Conservation (phyloP, 2,797 vertebrate genomes). For the Hirundo rustica region DNA sequence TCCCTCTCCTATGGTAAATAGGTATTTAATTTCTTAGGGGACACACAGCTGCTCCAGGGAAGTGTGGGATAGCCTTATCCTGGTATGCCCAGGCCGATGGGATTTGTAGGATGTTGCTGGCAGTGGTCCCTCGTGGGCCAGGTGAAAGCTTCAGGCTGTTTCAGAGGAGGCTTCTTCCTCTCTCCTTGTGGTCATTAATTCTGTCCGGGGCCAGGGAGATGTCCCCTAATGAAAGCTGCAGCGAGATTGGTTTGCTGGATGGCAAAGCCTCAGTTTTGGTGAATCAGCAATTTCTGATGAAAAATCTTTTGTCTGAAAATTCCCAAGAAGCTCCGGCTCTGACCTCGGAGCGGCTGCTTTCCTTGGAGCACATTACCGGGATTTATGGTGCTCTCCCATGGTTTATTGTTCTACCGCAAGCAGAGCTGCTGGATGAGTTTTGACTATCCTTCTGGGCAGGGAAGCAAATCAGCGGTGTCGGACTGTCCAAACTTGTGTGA, state of each 20-base stretch:
- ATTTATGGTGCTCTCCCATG: slow-evolving; percentile 53
- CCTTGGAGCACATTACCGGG: not conserved
- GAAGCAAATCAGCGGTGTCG: not conserved
- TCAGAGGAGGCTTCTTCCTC: not conserved
- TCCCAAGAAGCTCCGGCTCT: slow-evolving; percentile 17
- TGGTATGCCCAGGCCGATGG: rapidly evolving
- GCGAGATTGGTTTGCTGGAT: slow-evolving; percentile 20
- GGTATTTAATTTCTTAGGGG: not conserved
- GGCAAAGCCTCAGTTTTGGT: slow-evolving; percentile 24
- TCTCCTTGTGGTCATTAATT: slow-evolving; percentile 33
- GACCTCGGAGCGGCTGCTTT: slow-evolving; percentile 28
- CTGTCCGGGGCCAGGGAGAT: not conserved
- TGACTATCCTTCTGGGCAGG: slow-evolving; percentile 31
- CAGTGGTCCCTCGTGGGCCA: not conserved
- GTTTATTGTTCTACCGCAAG: slow-evolving; percentile 42
- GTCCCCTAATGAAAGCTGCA: slow-evolving; percentile 30
- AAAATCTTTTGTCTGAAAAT: slow-evolving; percentile 59
- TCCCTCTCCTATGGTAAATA: not conserved
- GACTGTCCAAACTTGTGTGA: not conserved
- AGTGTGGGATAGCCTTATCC: not conserved
- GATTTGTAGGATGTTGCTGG: not conserved
- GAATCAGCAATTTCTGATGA: slow-evolving; percentile 67
- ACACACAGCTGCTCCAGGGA: not conserved
- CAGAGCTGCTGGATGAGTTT: slow-evolving; percentile 9
- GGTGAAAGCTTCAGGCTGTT: not conserved